Evolutionary conservation across 2,797 vertebrate genomes (phyloP).

Genomic region (Smutsia gigantea): DNA sequence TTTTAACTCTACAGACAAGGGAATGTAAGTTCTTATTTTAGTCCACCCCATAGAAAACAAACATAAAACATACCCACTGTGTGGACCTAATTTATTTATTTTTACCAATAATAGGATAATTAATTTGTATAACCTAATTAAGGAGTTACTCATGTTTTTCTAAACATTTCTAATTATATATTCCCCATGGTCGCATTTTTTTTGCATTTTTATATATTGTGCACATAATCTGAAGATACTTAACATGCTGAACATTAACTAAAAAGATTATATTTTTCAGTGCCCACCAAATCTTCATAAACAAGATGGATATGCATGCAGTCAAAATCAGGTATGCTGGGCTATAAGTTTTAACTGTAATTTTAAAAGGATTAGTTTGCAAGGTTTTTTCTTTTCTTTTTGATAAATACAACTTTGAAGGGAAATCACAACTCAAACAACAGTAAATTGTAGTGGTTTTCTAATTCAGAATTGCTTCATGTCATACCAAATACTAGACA

Average conservation of each 20-base stretch:
- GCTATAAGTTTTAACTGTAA: slow-evolving; percentile 29
- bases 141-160: background rate
- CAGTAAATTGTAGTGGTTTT: background rate
- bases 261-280: slow-evolving; percentile 86
- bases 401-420: slow-evolving; percentile 15
- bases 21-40: slow-evolving; percentile 11
- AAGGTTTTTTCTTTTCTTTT: background rate
- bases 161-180: background rate
- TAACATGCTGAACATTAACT: slow-evolving; percentile 18
- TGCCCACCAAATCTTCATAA: slow-evolving; percentile 99
- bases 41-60: background rate
- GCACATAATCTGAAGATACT: background rate
- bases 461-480: background rate
- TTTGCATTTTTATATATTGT: background rate
- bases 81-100: background rate
- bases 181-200: background rate
- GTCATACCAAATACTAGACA: background rate
- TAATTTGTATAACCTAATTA: slow-evolving; percentile 33
- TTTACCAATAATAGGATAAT: slow-evolving; percentile 25
- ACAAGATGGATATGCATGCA: slow-evolving; percentile 96
- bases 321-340: slow-evolving; percentile 93
- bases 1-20: slow-evolving; percentile 40
- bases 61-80: background rate
- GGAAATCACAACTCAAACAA: background rate
- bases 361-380: background rate